phyloP scores from a whole-genome alignment of 2,113 vertebrate species.

The Xenotilapia flavipinnis region DNA sequence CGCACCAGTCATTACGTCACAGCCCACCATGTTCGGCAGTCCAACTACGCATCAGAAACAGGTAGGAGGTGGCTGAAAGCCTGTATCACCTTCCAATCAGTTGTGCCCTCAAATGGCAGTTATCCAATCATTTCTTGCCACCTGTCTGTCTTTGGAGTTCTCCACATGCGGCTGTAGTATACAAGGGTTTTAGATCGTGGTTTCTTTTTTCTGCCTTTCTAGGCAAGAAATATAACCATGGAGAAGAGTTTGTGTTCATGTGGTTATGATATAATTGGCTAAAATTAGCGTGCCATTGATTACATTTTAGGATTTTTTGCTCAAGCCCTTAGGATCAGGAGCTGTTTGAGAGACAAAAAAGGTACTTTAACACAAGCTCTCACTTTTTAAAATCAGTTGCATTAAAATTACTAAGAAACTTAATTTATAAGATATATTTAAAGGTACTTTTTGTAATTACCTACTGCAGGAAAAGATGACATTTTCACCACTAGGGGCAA shows the following conservation, averaged over 20 bases:
- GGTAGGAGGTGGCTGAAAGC: neutral
- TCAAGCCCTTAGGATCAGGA: neutral
- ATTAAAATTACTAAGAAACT: neutral
- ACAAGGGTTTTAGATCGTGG: neutral
- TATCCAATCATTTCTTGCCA: neutral
- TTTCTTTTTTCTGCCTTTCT: neutral
- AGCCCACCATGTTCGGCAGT: constrained; percentile 20
- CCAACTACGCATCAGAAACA: constrained; percentile 47
- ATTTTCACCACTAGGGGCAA: neutral
- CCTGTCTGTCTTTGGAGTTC: neutral
- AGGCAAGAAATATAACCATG: neutral
- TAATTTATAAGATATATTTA: neutral
- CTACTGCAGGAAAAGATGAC: neutral
- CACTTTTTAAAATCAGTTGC: neutral
- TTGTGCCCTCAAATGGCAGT: neutral
- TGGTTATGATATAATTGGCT: neutral
- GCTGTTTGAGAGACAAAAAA: neutral
- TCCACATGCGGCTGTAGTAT: neutral
- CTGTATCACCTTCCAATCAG: neutral
- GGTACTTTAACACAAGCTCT: neutral
- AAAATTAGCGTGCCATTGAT: neutral
- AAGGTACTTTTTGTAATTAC: neutral
- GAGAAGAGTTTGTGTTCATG: neutral
- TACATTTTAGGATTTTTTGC: neutral
- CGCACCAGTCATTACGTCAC: neutral